These are phyloP conservation scores for Pachypeltis micranthus DNA, from an alignment of 1,140 invertebrate genomes.

Conservation along the genomic window DNA sequence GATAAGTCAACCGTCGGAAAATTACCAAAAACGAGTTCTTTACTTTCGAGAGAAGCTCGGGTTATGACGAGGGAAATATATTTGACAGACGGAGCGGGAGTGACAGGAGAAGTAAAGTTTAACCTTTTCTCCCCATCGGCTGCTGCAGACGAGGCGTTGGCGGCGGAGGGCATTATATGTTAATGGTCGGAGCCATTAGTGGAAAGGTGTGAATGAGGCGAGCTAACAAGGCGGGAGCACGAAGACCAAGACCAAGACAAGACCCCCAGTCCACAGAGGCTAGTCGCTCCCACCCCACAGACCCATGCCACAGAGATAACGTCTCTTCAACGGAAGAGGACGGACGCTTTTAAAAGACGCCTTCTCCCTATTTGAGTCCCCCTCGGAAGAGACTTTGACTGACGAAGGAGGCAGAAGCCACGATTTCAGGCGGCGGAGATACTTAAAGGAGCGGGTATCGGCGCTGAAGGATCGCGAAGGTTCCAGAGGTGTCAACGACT, in stretches of 20 bases:
- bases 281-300: background rate
- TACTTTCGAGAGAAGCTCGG: background rate
- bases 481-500: no score
- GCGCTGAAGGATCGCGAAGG: no score
- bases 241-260: background rate
- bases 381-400: no score
- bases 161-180: constrained; percentile 16
- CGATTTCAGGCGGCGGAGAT: no score
- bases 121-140: background rate
- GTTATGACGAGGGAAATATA: no score
- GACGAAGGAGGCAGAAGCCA: no score
- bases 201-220: constrained; percentile 13
- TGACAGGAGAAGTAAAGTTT: background rate
- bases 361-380: no score
- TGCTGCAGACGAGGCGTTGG: background rate
- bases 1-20: no score
- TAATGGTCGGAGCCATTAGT: constrained; percentile 15
- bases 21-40: background rate
- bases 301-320: background rate
- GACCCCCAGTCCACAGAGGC: background rate
- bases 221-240: constrained; percentile 11
- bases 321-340: no score
- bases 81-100: background rate
- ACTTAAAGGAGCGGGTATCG: no score
- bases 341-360: no score